Conservation (phyloP, 2,113 vertebrate genomes). For the Dinomys branickii region DNA sequence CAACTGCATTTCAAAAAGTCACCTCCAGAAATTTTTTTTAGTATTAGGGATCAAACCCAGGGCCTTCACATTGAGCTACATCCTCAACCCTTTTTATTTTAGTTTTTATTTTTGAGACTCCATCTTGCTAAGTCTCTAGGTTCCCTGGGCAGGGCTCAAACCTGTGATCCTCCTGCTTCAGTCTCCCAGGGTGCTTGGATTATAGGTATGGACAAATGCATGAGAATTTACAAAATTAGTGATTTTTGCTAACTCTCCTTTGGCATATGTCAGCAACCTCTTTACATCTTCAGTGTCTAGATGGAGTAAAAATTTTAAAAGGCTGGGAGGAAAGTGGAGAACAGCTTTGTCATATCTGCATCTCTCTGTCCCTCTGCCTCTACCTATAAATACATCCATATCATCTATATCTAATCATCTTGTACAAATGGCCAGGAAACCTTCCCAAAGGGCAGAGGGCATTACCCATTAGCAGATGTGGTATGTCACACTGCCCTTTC, state of each 20-base stretch:
- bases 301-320: background rate
- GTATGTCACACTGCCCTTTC: too few relatives aligned
- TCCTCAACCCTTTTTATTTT: background rate
- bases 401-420: background rate
- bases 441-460: background rate
- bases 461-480: background rate
- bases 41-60: background rate
- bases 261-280: background rate
- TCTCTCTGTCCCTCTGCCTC: background rate
- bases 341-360: background rate
- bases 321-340: background rate
- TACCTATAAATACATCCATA: too few relatives aligned
- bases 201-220: background rate
- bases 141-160: background rate
- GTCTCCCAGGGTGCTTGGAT: background rate
- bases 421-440: background rate
- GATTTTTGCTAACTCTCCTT: constrained; percentile 21
- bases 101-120: background rate
- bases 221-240: background rate
- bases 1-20: constrained; percentile 27
- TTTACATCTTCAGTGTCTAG: background rate
- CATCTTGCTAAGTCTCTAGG: background rate
- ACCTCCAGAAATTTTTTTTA: background rate
- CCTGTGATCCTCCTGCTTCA: background rate
- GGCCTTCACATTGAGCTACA: background rate